A percentile compares a stretch with the other conserved stretches of the same genome.
Conservation (phyloP, 2,113 vertebrate genomes). For the Myxocyprinus asiaticus region DNA sequence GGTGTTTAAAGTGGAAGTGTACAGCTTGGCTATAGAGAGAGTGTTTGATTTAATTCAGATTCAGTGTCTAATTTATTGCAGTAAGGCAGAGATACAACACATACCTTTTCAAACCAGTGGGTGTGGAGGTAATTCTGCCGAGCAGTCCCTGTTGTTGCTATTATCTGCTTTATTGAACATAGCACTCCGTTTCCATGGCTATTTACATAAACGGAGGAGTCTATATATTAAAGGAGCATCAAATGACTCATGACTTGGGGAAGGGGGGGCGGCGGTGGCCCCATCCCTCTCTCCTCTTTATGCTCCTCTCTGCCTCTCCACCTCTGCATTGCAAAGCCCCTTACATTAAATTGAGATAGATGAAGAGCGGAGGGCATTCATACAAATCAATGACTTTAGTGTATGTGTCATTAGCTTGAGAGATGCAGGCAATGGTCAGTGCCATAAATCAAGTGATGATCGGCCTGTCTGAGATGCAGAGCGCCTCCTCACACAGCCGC, state of each 20-base stretch:
- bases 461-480: conserved; percentile 91
- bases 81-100: neutral
- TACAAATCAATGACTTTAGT: conserved; percentile 99
- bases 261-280: conserved; percentile 64
- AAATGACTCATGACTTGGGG: conserved; percentile 88
- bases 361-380: conserved; percentile 99
- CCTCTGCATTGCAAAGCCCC: conserved; percentile 98
- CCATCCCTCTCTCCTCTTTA: conserved; percentile 79
- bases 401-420: conserved; percentile 99
- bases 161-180: conserved; percentile 81
- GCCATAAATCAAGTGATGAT: conserved; percentile 99
- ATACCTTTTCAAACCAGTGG: conserved; percentile 23
- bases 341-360: conserved; percentile 99
- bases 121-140: conserved; percentile 56
- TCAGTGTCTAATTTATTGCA: neutral
- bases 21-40: neutral
- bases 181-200: conserved; percentile 76
- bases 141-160: conserved; percentile 65
- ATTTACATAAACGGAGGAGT: conserved; percentile 87
- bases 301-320: conserved; percentile 67
- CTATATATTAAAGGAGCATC: conserved; percentile 89
- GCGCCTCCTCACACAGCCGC: conserved; percentile 80
- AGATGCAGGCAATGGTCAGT: conserved; percentile 98
- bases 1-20: too few species aligned
- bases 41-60: conserved; percentile 4